phyloP scores from a whole-genome alignment of 2,888 invertebrate genomes.

The Drosophila gaucha region DNA sequence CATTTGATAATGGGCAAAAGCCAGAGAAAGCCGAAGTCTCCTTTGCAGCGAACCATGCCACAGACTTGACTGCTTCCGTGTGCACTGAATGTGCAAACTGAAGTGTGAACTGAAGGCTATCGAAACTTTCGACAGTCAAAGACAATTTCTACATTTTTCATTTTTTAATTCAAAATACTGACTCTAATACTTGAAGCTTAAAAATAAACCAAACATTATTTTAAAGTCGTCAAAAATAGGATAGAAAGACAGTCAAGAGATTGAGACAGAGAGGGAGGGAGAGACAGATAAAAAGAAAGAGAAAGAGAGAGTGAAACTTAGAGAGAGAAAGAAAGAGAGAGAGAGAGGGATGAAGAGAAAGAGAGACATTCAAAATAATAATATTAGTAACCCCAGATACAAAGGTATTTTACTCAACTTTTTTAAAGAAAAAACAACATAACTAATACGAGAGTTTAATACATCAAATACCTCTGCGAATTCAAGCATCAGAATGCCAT shows the following conservation, averaged over 20 bases:
- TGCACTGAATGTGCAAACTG: conserved; percentile 47
- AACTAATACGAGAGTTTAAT: too few relatives aligned
- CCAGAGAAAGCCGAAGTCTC: conserved; percentile 5
- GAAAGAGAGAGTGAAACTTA: too few relatives aligned
- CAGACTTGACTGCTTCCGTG: conserved; percentile 19
- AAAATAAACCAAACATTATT: neutral
- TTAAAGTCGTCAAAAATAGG: neutral
- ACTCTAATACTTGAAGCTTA: neutral
- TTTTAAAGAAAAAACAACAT: too few relatives aligned
- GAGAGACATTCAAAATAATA: too few relatives aligned
- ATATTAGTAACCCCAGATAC: too few relatives aligned
- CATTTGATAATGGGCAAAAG: conserved; percentile 61
- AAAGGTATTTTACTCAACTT: too few relatives aligned
- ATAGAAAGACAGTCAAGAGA: neutral
- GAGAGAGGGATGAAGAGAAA: too few relatives aligned
- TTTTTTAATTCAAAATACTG: neutral
- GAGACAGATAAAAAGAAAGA: neutral
- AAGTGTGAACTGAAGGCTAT: conserved; percentile 48
- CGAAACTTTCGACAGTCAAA: conserved; percentile 2
- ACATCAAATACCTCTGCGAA: too few relatives aligned
- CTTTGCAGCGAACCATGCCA: conserved; percentile 12
- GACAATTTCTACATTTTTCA: neutral
- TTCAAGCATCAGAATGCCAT: too few relatives aligned
- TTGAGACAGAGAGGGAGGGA: too few relatives aligned
- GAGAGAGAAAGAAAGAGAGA: too few relatives aligned